Base-by-base conservation (phyloP, 2,888 invertebrate species). In the Sinhomidia bicolor region DNA sequence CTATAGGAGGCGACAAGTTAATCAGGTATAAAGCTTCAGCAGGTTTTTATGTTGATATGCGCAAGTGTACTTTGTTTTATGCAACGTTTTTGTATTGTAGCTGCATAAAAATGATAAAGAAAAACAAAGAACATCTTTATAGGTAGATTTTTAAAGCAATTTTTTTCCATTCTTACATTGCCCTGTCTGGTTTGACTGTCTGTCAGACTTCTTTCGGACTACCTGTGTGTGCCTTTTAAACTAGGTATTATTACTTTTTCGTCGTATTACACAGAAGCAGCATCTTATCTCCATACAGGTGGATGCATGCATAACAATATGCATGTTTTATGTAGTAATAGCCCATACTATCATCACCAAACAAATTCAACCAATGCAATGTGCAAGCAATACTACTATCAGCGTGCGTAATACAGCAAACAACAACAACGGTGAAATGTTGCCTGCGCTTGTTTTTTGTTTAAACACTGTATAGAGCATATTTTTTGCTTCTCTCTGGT, bases 21-120 rank as follows among this genome's bases (percentile, higher is more conserved):
- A 86, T 86, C 86, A 86, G 51, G 51, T 76, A 76, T 51, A 76
- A 76, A 81, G n/a, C 7, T 86, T 54, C 85, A 80, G 79, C 85
- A 80, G 79, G 85, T 65, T 65, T 65, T 29, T 65, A 14, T 65
- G 14, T 12, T 12, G 4, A 12, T 62, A 10, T 57, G 17, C 20
- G 20, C 20, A 9, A 62, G 4, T 10, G 14, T 65, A 32, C 7
- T 65, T n/a, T 32, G n/a, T 29, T 32, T n/a, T 65, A 14, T 9
- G 57, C 20, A n/a, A 1, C 29, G 3, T 5, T 32, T 23, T 5
- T 20, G 57, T 23, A 51, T 51, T 51, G 51, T 14, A 41, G 41
- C 41, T 7, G 41, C 41, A 41, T 51, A 9, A n/a, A 51, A 14
- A 20, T 60, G 60, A 60, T 9, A 17, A 20, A 6, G 60, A 60